Evolutionary conservation across 2,113 vertebrate genomes (phyloP), one percentile per base, ranked within the genome.

Genomic region (Hoplias malabaricus): DNA sequence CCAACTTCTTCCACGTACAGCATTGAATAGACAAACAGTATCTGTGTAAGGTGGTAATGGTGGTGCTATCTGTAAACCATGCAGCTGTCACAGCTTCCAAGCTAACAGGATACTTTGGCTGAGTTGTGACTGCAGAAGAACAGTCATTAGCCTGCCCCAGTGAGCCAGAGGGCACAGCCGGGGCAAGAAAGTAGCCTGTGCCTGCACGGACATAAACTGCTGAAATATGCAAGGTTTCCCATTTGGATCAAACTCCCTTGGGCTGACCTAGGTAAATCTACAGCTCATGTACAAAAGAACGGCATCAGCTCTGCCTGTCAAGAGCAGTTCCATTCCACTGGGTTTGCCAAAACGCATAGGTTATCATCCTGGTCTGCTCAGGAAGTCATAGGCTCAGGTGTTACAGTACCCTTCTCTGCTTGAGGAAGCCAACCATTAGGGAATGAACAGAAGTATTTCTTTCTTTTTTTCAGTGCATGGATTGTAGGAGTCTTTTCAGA

Each of bases 291-390:
- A 42, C 11, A 21, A 68, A 67, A 67, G 34, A 54, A 74, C 19
- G 3, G 11, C 53, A 78, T 82, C 81, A 82, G 72, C 73, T 76
- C 34, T 42, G 53, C 36, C 33, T 76, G 80, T 82, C 75, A 82
- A 33, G 69, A 78, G 56, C 21, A 74, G 80, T 74, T 67, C 76
- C 14, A 73, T 79, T 79, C 43, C n/a, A 31, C 29, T 19, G 14
- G 11, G 11, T 25, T 56, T 71, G 72, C 81, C 72, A 82, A 79
- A 75, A 61, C 43, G 59, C 76, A 71, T 66, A 48, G 13, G 38
- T 69, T 65, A 78, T 70, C 73, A 65, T 75, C 27, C 57, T 70
- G 62, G 10, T 62, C 71, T 56, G 59, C 34, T 69, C 66, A 76
- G 72, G 81, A 73, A 74, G 56, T 73, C 63, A 69, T 42, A 43